Conservation (phyloP, 92 coral and sea anemone species). For the Metridium senile region DNA sequence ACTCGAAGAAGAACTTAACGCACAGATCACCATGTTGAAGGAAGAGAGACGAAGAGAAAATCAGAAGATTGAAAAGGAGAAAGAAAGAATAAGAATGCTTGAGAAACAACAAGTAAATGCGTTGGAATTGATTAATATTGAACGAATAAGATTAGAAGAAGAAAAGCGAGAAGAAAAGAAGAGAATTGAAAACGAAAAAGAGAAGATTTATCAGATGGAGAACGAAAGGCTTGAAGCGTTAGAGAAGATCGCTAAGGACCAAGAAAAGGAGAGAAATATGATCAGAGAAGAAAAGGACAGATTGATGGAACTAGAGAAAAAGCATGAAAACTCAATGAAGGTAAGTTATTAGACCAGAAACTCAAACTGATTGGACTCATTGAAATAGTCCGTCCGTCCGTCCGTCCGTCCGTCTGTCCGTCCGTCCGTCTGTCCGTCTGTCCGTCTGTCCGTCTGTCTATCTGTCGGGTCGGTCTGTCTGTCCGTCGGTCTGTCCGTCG, state of each 20-base stretch:
- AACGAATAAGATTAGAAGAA: conserved; percentile 79
- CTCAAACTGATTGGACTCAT: too few relatives aligned
- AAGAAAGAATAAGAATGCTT: conserved; percentile 75
- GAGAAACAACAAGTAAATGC: conserved; percentile 88
- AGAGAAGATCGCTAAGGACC: conserved; percentile 90
- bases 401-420: neutral
- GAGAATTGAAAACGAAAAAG: conserved; percentile 81
- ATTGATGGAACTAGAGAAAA: conserved; percentile 80
- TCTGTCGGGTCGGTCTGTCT: neutral
- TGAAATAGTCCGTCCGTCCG: too few relatives aligned
- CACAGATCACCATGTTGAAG: conserved; percentile 89
- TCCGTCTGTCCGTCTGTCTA: neutral
- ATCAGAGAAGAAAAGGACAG: conserved; percentile 88
- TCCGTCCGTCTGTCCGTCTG: neutral
- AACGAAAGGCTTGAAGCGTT: conserved; percentile 79
- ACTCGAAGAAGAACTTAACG: conserved; percentile 90
- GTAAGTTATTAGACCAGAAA: conserved; percentile 8
- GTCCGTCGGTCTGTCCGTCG: neutral
- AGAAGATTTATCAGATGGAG: conserved; percentile 71
- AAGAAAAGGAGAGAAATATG: conserved; percentile 80
- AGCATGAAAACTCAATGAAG: conserved; percentile 84
- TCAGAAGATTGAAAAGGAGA: conserved; percentile 79
- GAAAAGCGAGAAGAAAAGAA: conserved; percentile 84
- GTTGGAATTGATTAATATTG: conserved; percentile 76
- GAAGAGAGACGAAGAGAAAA: conserved; percentile 88